Evolutionary conservation across 2,888 invertebrate species (phyloP).

Genomic region (Polydrusus cervinus): DNA sequence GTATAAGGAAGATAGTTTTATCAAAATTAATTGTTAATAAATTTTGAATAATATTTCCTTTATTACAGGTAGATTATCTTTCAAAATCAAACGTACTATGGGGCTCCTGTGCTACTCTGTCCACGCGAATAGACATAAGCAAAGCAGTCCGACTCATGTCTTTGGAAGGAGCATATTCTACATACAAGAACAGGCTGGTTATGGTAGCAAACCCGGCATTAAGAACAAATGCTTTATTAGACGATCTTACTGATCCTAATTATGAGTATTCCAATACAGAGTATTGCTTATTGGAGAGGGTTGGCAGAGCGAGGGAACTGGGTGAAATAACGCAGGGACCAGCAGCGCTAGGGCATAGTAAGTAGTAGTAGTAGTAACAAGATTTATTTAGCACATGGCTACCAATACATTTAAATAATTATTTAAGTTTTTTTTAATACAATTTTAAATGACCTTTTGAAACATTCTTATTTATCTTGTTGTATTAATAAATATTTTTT

Average conservation of each 20-base stretch:
- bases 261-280: constrained; percentile 74
- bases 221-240: constrained; percentile 76
- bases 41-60: neutral
- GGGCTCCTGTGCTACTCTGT: constrained; percentile 81
- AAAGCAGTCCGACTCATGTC: constrained; percentile 68
- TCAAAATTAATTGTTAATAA: too few relatives aligned
- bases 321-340: constrained; percentile 71
- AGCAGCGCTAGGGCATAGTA: constrained; percentile 31
- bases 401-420: too few relatives aligned
- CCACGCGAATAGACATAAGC: constrained; percentile 74
- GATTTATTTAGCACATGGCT: too few relatives aligned
- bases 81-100: constrained; percentile 14
- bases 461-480: too few relatives aligned
- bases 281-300: constrained; percentile 83
- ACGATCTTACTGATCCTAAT: constrained; percentile 71
- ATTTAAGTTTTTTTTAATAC: too few relatives aligned
- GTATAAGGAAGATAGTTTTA: too few relatives aligned
- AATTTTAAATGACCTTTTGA: too few relatives aligned
- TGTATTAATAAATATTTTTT: too few relatives aligned
- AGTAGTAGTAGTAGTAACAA: too few relatives aligned
- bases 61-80: constrained; percentile 28
- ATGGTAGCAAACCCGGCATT: constrained; percentile 80
- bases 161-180: constrained; percentile 69
- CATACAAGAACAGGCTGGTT: constrained; percentile 78
- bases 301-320: constrained; percentile 81